A percentile compares a stretch with the other conserved stretches of the same genome.
Conservation (phyloP, 1,140 invertebrate genomes). For the Sarcophaga peregrina region DNA sequence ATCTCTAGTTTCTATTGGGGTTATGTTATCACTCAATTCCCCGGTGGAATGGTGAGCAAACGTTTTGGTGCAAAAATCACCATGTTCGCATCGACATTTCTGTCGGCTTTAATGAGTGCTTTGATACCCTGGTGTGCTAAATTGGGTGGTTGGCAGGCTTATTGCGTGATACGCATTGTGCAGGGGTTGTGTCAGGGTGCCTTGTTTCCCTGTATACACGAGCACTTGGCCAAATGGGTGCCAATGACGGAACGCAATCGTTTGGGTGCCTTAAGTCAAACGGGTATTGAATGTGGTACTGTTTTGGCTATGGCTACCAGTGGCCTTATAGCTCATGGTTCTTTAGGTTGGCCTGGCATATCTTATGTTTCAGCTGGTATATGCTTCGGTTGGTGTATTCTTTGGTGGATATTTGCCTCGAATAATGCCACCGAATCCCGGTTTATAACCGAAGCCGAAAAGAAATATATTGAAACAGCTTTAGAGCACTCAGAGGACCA, state of each 20-base stretch:
- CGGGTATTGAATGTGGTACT: conserved; percentile 79
- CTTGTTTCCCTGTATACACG: conserved; percentile 82
- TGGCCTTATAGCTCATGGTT: conserved; percentile 74
- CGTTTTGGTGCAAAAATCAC: conserved; percentile 75
- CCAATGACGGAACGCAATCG: conserved; percentile 72
- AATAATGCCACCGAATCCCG: conserved; percentile 75
- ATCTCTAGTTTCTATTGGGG: conserved; percentile 77
- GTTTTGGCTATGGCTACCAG: conserved; percentile 77
- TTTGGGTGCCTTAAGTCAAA: conserved; percentile 72
- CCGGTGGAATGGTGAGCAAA: conserved; percentile 76
- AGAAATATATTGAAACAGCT: conserved; percentile 72
- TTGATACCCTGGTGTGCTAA: conserved; percentile 64
- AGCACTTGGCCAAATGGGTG: conserved; percentile 64
- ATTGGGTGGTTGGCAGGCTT: conserved; percentile 71
- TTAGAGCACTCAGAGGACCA: conserved; percentile 57
- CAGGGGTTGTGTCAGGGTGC: conserved; percentile 85
- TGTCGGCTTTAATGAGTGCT: conserved; percentile 66
- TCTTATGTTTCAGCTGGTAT: conserved; percentile 81
- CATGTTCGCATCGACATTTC: conserved; percentile 71
- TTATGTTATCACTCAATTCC: conserved; percentile 71
- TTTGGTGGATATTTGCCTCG: conserved; percentile 74
- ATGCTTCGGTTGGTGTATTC: conserved; percentile 71
- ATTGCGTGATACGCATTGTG: conserved; percentile 74
- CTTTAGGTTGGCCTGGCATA: conserved; percentile 79
- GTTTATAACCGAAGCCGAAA: conserved; percentile 72